Base-by-base conservation (phyloP, 2,888 invertebrate species). In the Syrphus vitripennis region DNA sequence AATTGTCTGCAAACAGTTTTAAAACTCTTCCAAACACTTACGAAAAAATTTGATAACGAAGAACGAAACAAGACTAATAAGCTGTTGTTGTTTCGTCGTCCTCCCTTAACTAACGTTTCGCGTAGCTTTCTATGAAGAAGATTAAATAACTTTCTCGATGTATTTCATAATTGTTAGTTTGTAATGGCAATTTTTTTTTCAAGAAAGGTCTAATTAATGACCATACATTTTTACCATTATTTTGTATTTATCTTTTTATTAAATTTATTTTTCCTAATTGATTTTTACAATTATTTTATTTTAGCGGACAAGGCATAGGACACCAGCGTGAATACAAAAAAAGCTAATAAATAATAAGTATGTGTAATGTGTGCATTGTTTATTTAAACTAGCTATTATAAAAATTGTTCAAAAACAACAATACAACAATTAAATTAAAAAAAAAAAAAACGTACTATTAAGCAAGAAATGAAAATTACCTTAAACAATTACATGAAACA, bases 401-500 rank as follows among this genome's bases (percentile, higher is more conserved):
- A 37, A 53, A 53, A 74, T 74, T 77, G 71, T 65, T 74, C 69
- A 69, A 67, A 21, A 19, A 14, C 29, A 65, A 67, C 16, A 45
- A 42, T 12, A 67, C 31, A 48, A 77, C 19, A 57, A 37, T 42
- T 34, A 42, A 53, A 26, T 45, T 53, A 34, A 40, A 72, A 34
- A 34, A 34, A 31, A 21, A 79, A 40, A 6, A 74, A 63, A 86
- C 40, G 31, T 57, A 82, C 42, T 63, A 50, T 78, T 84, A 84
- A 84, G 81, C 53, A 77, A 50, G 74, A 50, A 24, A 74, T 65
- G 26, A 67, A 86, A 78, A 77, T 77, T 72, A 86, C 69, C 82
- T 82, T 65, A 74, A 86, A 82, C 70, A 86, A 86, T 82, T 82
- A 70, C 76, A 82, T 61, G 31, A 78, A 78, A 78, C 67, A 82